Evolutionary conservation across 2,888 invertebrate genomes (phyloP), one percentile per base, ranked within the genome.

Genomic region (Germaria angustata): DNA sequence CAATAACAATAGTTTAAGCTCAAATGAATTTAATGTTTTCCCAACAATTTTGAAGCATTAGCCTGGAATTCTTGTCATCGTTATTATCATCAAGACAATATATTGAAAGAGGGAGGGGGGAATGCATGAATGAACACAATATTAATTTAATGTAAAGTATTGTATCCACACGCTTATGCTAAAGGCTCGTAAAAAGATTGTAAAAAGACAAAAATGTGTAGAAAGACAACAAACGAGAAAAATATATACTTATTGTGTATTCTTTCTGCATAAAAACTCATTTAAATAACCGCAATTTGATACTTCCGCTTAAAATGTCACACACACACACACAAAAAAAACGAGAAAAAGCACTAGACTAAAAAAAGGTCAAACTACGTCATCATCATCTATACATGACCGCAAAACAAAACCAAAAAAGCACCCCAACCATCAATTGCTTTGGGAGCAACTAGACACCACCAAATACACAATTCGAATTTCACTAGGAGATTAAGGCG

Each of bases 21-120:
- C 20, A 81, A 85, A 81, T 53, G 59, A 81, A 77, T 81, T 81
- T 80, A 81, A 84, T 80, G 82, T 80, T 81, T 75, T 81, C 49
- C 55, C 51, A 34, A 61, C 71, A 66, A 46, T 44, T 49, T 80
- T n/a, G 28, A 66, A 34, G 15, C 44, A 24, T 36, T 51, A 51
- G 34, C 22, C n/a, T 2, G 1, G n/a, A 36, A 22, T 41, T n/a
- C 41, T n/a, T 46, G n/a, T 6, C 63, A 75, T 2, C 46, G 13
- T 39, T 32, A 28, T 51, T 39, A 22, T 13, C 34, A 34, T 34
- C 65, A 17, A 20, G 13, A 34, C 6, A 65, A n/a, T 28, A 6
- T 22, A 65, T 28, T 28, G 5, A 41, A 44, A 5, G 9, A 39
- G 20, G 13, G 41, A 15, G 41, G 20, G n/a, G 17, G 5, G 17